Evolutionary conservation across 92 coral and sea anemone genomes (phyloP).

Genomic region (Palythoa grandis): DNA sequence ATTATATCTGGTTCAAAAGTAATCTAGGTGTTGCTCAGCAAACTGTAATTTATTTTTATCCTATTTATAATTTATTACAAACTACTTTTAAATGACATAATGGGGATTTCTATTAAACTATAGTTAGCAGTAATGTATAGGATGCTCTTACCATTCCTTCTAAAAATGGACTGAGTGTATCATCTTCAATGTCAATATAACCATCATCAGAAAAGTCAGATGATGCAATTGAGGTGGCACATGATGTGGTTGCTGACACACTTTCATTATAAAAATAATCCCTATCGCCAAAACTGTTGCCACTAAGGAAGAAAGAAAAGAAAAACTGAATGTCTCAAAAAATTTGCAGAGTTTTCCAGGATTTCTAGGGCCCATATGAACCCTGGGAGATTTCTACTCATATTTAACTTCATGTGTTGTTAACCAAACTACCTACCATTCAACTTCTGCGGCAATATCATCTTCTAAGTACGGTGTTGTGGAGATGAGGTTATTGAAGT

Average conservation of each 20-base stretch:
- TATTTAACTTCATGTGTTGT: background rate
- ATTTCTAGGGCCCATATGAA: too few relatives aligned
- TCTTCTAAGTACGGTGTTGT: slow-evolving; percentile 73
- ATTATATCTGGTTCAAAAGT: too few relatives aligned
- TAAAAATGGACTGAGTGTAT: slow-evolving; percentile 32
- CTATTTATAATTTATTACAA: too few relatives aligned
- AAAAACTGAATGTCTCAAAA: background rate
- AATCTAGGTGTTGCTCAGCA: too few relatives aligned
- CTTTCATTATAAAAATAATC: slow-evolving; percentile 65
- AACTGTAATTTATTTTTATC: too few relatives aligned
- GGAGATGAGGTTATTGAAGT: slow-evolving; percentile 47
- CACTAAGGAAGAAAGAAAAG: background rate
- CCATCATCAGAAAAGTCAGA: slow-evolving; percentile 82
- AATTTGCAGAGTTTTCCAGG: background rate
- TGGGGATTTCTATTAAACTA: too few relatives aligned
- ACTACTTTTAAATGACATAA: too few relatives aligned
- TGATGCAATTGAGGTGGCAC: slow-evolving; percentile 74
- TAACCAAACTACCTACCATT: slow-evolving; percentile 66
- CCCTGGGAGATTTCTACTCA: background rate
- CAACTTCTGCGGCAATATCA: slow-evolving; percentile 93
- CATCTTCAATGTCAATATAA: slow-evolving; percentile 74
- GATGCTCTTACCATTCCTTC: slow-evolving; percentile 42
- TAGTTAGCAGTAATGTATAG: too few relatives aligned
- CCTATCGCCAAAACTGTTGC: slow-evolving; percentile 34
- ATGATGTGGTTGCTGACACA: slow-evolving; percentile 70